These are phyloP conservation scores for Carassius gibelio DNA, from an alignment of 2,113 vertebrate genomes.

Conservation along the genomic window DNA sequence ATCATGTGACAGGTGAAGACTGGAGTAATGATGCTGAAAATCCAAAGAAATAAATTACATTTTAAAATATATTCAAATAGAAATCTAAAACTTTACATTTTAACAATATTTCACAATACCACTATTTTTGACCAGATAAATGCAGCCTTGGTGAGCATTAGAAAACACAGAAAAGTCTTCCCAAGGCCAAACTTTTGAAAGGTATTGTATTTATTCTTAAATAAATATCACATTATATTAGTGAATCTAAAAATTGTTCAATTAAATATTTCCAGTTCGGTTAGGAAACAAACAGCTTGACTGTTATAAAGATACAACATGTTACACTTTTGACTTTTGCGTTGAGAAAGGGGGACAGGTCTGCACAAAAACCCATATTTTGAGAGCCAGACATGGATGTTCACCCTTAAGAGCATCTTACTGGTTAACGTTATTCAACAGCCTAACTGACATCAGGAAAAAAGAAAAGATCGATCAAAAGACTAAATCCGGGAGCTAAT, in stretches of 20 bases:
- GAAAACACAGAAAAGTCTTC: too few species aligned
- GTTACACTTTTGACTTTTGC: not conserved
- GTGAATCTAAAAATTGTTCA: not conserved
- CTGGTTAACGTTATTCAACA: not conserved
- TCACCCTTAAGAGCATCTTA: not conserved
- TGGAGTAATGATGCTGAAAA: not conserved
- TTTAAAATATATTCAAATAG: too few species aligned
- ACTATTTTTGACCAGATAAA: not conserved
- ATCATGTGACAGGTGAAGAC: not conserved
- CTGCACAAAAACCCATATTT: not conserved
- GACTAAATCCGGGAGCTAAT: not conserved
- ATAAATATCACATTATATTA: not conserved
- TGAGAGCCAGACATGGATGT: not conserved
- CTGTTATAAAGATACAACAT: too few species aligned
- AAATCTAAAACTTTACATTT: too few species aligned
- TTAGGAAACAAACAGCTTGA: not conserved
- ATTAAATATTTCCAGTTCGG: not conserved
- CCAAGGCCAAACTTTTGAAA: not conserved
- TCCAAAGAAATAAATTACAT: not conserved
- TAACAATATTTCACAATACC: not conserved
- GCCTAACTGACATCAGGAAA: not conserved
- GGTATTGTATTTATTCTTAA: not conserved
- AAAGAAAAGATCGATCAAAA: not conserved
- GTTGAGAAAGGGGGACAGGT: not conserved
- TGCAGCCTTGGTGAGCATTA: not conserved